Percentiles rank a stretch among this genome's conserved stretches.
Evolutionary conservation across 2,888 invertebrate genomes (phyloP).

Genomic region (Drosophila subsilvestris): DNA sequence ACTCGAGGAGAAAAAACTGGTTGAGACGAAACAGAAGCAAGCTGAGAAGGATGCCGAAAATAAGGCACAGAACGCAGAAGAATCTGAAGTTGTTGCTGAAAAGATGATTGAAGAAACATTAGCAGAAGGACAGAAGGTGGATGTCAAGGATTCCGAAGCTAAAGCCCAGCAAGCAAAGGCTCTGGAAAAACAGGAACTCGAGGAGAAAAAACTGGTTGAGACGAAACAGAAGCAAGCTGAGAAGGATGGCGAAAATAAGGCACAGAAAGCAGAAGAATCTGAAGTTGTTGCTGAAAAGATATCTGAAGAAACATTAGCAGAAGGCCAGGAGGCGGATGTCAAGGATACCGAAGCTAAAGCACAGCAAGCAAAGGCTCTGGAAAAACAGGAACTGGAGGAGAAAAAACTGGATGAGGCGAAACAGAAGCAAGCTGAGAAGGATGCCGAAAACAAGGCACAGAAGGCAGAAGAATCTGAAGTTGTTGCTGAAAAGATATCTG

Average conservation of each 20-base stretch:
- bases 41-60: slow-evolving; percentile 12
- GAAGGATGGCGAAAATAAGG: slow-evolving; percentile 1
- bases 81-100: neutral
- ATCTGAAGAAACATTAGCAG: slow-evolving; percentile 8
- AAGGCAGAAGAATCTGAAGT: slow-evolving; percentile 4
- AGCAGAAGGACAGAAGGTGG: slow-evolving; percentile 4
- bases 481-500: slow-evolving; percentile 4
- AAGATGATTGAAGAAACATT: neutral
- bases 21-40: slow-evolving; percentile 39
- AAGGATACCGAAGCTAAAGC: slow-evolving; percentile 13
- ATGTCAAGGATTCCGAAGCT: slow-evolving; percentile 6
- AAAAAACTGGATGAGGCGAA: neutral
- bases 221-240: slow-evolving; percentile 11
- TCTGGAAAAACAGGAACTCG: slow-evolving; percentile 8
- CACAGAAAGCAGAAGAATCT: slow-evolving; percentile 18
- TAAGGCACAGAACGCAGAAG: slow-evolving; percentile 7
- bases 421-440: neutral
- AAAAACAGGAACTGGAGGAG: slow-evolving; percentile 7
- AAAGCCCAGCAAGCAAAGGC: slow-evolving; percentile 8
- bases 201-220: slow-evolving; percentile 13
- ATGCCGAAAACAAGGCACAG: slow-evolving; percentile 18
- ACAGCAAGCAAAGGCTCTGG: slow-evolving; percentile 24
- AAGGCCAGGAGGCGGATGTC: slow-evolving; percentile 25
- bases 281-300: slow-evolving; percentile 46
- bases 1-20: slow-evolving; percentile 21